Evolutionary conservation across 1,140 invertebrate genomes (phyloP).

Genomic region (Pemphigus obesinymphae): DNA sequence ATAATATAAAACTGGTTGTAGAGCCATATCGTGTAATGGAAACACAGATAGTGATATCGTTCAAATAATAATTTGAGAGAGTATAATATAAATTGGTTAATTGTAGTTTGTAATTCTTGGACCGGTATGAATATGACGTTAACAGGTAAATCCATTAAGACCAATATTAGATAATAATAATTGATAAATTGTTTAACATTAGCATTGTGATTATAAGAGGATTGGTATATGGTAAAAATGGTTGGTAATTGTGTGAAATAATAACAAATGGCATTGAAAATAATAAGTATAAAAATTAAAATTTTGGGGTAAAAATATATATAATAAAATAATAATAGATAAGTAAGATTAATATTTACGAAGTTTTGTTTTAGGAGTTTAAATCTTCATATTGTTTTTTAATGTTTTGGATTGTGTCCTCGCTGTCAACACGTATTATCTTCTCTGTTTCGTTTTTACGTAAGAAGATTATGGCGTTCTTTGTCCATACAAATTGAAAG

Average conservation of each 20-base stretch:
- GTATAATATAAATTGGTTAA: not conserved
- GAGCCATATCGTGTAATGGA: not conserved
- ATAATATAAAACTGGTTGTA: not conserved
- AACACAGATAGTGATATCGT: not conserved
- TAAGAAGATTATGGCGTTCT: not conserved
- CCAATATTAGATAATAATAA: not conserved
- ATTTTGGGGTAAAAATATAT: not conserved
- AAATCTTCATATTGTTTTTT: not conserved
- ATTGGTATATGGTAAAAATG: not conserved
- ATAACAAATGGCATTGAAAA: not conserved
- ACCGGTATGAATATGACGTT: not conserved
- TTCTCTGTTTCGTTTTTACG: not conserved
- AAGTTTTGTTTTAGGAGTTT: constrained; percentile 3
- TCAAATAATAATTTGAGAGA: not conserved
- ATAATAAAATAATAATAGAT: not conserved
- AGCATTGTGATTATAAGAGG: not conserved
- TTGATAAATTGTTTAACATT: not conserved
- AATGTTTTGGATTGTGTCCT: not conserved
- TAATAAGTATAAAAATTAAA: not conserved
- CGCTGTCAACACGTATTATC: not conserved
- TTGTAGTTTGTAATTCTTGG: not conserved
- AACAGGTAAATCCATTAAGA: constrained; percentile 4
- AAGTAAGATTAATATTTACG: not conserved
- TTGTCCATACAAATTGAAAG: no score
- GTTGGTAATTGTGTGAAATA: not conserved